phyloP scores from a whole-genome alignment of 2,888 invertebrate species.

The Panorpa germanica region DNA sequence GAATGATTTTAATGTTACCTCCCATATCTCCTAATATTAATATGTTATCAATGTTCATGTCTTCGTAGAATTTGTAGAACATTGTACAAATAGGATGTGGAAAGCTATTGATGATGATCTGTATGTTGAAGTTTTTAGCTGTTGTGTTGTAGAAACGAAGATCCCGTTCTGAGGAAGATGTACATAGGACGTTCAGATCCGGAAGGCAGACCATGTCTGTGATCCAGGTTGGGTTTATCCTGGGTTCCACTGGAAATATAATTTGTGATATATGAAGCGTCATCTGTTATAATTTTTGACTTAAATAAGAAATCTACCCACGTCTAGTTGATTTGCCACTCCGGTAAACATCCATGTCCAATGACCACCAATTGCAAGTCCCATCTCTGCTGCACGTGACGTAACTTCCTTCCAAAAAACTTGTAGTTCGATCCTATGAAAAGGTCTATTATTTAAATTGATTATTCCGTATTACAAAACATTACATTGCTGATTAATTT shows the following conservation, averaged over 20 bases:
- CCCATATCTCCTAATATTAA: slow-evolving; percentile 55
- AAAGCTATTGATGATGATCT: slow-evolving; percentile 45
- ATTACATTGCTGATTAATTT: slow-evolving; percentile 3
- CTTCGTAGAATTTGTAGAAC: slow-evolving; percentile 21
- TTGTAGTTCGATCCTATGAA: slow-evolving; percentile 30
- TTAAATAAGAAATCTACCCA: slow-evolving; percentile 19
- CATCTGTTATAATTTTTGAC: slow-evolving; percentile 1
- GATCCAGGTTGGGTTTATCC: slow-evolving; percentile 47
- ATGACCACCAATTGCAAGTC: slow-evolving; percentile 56
- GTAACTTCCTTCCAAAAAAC: slow-evolving; percentile 46
- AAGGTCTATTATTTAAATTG: not conserved
- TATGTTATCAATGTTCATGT: slow-evolving; percentile 34
- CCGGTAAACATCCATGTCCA: slow-evolving; percentile 44
- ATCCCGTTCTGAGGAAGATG: slow-evolving; percentile 59
- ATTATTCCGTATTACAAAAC: slow-evolving; percentile 4
- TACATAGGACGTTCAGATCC: slow-evolving; percentile 58
- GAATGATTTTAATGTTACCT: slow-evolving; percentile 45
- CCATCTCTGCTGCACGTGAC: slow-evolving; percentile 62
- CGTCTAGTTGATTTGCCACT: slow-evolving; percentile 43
- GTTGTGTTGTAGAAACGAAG: slow-evolving; percentile 64
- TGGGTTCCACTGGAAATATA: slow-evolving; percentile 14
- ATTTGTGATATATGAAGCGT: not conserved
- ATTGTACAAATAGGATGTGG: slow-evolving; percentile 20
- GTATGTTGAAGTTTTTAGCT: slow-evolving; percentile 49
- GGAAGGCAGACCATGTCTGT: slow-evolving; percentile 55